Conservation (phyloP, 2,797 vertebrate genomes). For the Microctenopoma stevenorrisi region DNA sequence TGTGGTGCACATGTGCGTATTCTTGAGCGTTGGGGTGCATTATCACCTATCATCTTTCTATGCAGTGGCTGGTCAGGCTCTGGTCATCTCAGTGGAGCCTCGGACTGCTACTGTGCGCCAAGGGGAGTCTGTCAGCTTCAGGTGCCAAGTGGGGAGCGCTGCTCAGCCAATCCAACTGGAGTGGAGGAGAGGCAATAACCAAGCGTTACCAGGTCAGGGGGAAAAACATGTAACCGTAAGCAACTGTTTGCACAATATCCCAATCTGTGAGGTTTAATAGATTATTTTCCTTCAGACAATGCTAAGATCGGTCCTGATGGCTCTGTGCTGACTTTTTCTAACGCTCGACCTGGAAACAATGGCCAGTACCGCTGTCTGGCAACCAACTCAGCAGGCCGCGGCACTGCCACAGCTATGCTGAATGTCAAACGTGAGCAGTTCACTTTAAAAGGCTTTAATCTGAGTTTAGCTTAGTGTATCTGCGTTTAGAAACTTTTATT, state of each 20-base stretch:
- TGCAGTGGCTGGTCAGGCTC: constrained; percentile 82
- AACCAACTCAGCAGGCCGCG: constrained; percentile 81
- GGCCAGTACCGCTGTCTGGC: constrained; percentile 91
- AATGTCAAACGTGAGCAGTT: constrained; percentile 85
- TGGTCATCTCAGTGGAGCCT: constrained; percentile 88
- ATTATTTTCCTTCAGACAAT: constrained; percentile 81
- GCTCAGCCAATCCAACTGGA: constrained; percentile 83
- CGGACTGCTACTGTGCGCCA: constrained; percentile 82
- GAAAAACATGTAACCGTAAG: neutral
- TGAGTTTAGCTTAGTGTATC: no score
- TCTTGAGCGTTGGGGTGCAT: neutral
- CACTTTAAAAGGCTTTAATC: neutral
- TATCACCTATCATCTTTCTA: constrained; percentile 12
- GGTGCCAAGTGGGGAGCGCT: constrained; percentile 82
- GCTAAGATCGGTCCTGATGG: constrained; percentile 87
- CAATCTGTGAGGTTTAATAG: neutral
- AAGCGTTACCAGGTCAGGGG: constrained; percentile 84
- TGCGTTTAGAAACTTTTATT: no score
- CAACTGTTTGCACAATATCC: neutral
- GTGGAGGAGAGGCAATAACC: constrained; percentile 88
- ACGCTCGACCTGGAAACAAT: constrained; percentile 83
- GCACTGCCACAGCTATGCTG: constrained; percentile 81
- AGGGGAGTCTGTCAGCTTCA: constrained; percentile 88
- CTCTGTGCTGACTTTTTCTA: constrained; percentile 85
- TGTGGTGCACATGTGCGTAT: constrained; percentile 22